These are phyloP conservation scores for Lindbergichthys nudifrons DNA, from an alignment of 2,797 vertebrate genomes.

Conservation along the genomic window DNA sequence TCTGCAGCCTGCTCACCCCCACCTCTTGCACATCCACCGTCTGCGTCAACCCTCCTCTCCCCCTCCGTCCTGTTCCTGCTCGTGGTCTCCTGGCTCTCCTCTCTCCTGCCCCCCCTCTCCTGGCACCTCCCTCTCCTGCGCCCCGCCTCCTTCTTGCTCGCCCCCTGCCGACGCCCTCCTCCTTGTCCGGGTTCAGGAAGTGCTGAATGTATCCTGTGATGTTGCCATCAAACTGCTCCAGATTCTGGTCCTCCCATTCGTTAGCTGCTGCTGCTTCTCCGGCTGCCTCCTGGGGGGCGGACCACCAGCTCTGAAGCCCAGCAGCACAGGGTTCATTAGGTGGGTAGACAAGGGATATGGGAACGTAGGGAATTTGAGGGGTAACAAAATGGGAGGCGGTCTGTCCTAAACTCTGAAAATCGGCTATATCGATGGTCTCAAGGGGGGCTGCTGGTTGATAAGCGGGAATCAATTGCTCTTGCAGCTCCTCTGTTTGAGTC, in stretches of 20 bases:
- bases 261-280: background rate
- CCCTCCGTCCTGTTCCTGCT: conserved; percentile 5
- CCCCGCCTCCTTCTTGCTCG: conserved; percentile 15
- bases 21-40: conserved; percentile 55
- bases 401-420: conserved; percentile 43
- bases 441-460: conserved; percentile 25
- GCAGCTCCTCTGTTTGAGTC: conserved; percentile 68
- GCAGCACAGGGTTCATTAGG: conserved; percentile 8
- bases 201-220: conserved; percentile 81
- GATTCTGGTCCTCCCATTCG: conserved; percentile 26
- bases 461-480: background rate
- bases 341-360: conserved; percentile 56
- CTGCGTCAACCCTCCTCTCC: conserved; percentile 44
- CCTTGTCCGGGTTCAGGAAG: conserved; percentile 67
- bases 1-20: conserved; percentile 52
- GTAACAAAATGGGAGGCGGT: conserved; percentile 3
- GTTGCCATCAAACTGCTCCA: conserved; percentile 76
- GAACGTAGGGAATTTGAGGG: conserved; percentile 45
- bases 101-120: conserved; percentile 4
- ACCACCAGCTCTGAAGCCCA: conserved; percentile 17
- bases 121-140: background rate
- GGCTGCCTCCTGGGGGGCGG: background rate
- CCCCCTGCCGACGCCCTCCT: background rate
- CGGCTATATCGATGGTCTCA: conserved; percentile 58
- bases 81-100: conserved; percentile 35